Evolutionary conservation across 2,888 invertebrate species (phyloP).

Genomic region (Parnassius smintheus): DNA sequence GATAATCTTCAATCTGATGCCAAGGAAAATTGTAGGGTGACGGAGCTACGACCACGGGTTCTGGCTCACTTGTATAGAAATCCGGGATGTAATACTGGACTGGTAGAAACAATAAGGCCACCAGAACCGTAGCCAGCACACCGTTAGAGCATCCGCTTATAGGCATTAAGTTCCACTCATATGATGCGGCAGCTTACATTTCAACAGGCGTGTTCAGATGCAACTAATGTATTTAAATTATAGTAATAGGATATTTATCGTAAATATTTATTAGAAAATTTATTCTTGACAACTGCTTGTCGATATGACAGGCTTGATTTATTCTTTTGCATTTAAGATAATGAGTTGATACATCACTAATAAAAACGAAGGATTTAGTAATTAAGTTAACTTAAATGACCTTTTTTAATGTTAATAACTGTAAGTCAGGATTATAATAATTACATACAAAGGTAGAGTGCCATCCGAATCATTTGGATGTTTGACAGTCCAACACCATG

Average conservation of each 20-base stretch:
- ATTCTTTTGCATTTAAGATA: neutral
- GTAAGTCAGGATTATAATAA: too few relatives aligned
- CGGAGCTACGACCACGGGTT: constrained; percentile 31
- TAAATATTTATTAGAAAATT: constrained; percentile 2
- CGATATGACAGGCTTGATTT: constrained; percentile 2
- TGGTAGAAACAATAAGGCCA: constrained; percentile 57
- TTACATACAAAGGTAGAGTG: too few relatives aligned
- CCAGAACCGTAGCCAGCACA: constrained; percentile 48
- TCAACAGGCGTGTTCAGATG: neutral
- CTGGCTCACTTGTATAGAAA: constrained; percentile 38
- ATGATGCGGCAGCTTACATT: constrained; percentile 5
- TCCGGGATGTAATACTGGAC: constrained; percentile 60
- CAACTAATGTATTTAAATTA: neutral
- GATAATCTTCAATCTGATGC: constrained; percentile 39
- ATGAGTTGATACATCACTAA: too few relatives aligned
- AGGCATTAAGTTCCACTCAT: constrained; percentile 44
- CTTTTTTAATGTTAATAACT: too few relatives aligned
- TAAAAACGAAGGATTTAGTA: too few relatives aligned
- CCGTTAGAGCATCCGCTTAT: constrained; percentile 55
- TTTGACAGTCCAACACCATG: too few relatives aligned
- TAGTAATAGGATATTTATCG: neutral
- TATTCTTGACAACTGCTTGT: neutral
- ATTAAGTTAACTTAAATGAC: too few relatives aligned
- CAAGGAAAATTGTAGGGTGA: constrained; percentile 32
- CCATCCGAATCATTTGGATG: too few relatives aligned